These are phyloP conservation scores for Ardeotis arabs DNA, from an alignment of 2,113 vertebrate species.

Conservation along the genomic window DNA sequence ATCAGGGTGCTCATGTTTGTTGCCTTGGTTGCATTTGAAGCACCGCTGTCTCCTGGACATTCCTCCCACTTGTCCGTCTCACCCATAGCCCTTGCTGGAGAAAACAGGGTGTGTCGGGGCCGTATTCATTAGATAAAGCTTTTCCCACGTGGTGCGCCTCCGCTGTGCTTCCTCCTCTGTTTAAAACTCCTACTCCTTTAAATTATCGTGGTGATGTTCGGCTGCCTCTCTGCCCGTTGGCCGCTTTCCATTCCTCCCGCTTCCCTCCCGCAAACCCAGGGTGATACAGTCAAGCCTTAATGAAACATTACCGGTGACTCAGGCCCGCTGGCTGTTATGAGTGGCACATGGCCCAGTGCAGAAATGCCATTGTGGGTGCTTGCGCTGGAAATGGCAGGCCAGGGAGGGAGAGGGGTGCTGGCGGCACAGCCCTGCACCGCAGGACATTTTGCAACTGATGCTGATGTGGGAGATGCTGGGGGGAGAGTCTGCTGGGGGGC, in stretches of 20 bases:
- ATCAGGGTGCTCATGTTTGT: background rate
- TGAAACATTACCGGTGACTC: background rate
- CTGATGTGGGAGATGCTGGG: background rate
- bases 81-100: background rate
- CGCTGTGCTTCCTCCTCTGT: background rate
- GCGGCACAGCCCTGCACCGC: background rate
- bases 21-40: rapidly evolving
- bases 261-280: background rate
- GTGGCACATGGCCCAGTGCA: background rate
- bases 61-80: background rate
- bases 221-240: background rate
- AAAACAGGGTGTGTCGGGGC: rapidly evolving
- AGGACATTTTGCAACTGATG: background rate
- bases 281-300: background rate
- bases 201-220: background rate
- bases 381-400: background rate
- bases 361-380: background rate
- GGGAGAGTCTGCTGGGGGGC: background rate
- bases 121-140: background rate
- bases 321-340: background rate
- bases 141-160: background rate
- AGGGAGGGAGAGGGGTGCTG: background rate
- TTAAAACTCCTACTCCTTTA: background rate
- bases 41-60: background rate
- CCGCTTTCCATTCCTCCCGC: background rate